Conservation (phyloP, 2,113 vertebrate species). For the Malurus alboscapulatus region DNA sequence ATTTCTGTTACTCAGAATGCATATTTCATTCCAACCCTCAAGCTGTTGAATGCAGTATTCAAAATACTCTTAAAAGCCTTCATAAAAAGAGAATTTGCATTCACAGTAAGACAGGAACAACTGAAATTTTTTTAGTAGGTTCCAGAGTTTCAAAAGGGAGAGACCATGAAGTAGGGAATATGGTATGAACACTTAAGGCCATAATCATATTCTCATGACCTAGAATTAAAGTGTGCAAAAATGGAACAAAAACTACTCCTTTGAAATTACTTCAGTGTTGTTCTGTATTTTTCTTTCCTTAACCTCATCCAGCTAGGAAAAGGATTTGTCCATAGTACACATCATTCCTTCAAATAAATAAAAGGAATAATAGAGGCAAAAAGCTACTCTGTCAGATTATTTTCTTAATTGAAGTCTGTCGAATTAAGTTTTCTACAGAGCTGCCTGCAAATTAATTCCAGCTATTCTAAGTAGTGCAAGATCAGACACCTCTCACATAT, state of each 20-base stretch:
- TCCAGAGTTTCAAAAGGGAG: not conserved
- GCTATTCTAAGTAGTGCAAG: not conserved
- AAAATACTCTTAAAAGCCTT: not conserved
- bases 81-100: not conserved
- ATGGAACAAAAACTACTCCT: not conserved
- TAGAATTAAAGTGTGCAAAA: not conserved
- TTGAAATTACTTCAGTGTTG: not conserved
- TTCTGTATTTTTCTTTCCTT: not conserved
- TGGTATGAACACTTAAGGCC: accelerated
- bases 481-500: not conserved
- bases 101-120: not conserved
- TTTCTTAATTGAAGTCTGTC: not conserved
- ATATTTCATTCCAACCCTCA: not conserved
- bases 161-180: not conserved
- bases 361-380: not conserved
- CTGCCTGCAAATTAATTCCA: not conserved
- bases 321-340: not conserved
- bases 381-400: not conserved
- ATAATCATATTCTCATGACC: not conserved
- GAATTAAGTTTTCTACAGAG: not conserved
- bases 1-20: not conserved
- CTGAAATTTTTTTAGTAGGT: not conserved
- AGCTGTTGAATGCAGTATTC: not conserved
- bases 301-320: not conserved
- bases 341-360: not conserved